Evolutionary conservation across 2,113 vertebrate species (phyloP).

Genomic region (Protomyctophum bolini): DNA sequence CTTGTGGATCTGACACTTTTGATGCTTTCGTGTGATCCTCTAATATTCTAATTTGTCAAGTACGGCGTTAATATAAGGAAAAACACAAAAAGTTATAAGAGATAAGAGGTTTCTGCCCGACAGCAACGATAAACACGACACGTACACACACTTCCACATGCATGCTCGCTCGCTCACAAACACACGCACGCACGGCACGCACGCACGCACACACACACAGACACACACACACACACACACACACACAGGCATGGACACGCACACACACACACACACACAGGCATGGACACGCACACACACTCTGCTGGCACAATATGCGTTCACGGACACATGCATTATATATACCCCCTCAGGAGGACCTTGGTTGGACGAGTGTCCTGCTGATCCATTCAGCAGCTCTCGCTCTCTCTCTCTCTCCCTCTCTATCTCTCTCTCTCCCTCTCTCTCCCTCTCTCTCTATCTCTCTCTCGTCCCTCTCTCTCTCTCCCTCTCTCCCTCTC

Average conservation of each 20-base stretch:
- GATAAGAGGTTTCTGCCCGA: too few relatives aligned
- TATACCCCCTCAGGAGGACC: slow-evolving; percentile 12
- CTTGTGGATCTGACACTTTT: too few relatives aligned
- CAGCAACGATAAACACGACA: background rate
- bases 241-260: slow-evolving; percentile 9
- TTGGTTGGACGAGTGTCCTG: slow-evolving; percentile 30
- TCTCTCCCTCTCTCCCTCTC: slow-evolving; percentile 9
- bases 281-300: slow-evolving; percentile 29
- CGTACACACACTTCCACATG: too few relatives aligned
- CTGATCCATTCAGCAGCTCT: slow-evolving; percentile 13
- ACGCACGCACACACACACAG: background rate
- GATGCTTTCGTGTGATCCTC: too few relatives aligned
- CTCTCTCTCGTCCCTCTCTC: slow-evolving; percentile 30
- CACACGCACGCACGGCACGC: too few relatives aligned
- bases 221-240: slow-evolving; percentile 32
- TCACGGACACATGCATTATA: background rate
- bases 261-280: background rate
- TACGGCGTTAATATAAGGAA: too few relatives aligned
- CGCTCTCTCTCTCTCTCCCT: slow-evolving; percentile 9
- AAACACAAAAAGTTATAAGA: too few relatives aligned
- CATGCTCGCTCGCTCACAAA: too few relatives aligned
- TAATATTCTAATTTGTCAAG: too few relatives aligned
- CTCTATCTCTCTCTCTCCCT: slow-evolving; percentile 23
- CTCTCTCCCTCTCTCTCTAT: slow-evolving; percentile 1
- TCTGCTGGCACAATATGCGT: too few relatives aligned